A percentile compares a stretch with the other conserved stretches of the same genome.
phyloP scores from a whole-genome alignment of 2,113 vertebrate genomes.

The Pseudolaguvia tuberculata region DNA sequence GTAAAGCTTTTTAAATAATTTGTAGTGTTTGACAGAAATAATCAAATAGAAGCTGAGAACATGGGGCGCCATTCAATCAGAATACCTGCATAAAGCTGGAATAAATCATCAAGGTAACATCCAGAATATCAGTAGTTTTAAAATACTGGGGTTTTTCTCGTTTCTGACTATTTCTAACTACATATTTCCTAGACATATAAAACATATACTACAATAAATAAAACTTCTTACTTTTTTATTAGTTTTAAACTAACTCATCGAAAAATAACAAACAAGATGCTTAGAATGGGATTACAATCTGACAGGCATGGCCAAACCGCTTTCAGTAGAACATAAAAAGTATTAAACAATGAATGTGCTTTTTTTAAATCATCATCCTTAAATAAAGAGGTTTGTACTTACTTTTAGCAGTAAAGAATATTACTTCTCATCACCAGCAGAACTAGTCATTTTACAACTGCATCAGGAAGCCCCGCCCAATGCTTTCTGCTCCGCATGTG shows the following conservation, averaged over 20 bases:
- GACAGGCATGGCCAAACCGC: neutral
- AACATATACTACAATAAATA: too few relatives aligned
- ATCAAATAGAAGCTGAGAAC: neutral
- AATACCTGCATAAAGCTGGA: neutral
- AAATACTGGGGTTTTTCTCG: neutral
- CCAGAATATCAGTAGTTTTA: neutral
- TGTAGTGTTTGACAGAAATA: neutral
- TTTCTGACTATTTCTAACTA: neutral
- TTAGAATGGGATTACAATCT: neutral
- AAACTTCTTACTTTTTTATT: too few relatives aligned
- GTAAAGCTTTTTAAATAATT: neutral
- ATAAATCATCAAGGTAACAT: neutral
- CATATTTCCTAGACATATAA: too few relatives aligned
- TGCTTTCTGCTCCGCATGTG: neutral
- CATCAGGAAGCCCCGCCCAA: conserved; percentile 39
- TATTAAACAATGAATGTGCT: neutral
- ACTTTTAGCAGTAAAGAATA: conserved; percentile 17
- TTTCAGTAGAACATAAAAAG: neutral
- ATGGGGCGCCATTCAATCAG: conserved; percentile 17
- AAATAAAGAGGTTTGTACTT: conserved; percentile 22
- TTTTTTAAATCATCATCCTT: neutral
- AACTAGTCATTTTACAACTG: conserved; percentile 25
- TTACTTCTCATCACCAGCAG: conserved; percentile 16
- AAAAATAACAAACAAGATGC: neutral
- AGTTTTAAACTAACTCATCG: too few relatives aligned